These are phyloP conservation scores for Platalea minor DNA, from an alignment of 2,797 vertebrate genomes.

Conservation along the genomic window DNA sequence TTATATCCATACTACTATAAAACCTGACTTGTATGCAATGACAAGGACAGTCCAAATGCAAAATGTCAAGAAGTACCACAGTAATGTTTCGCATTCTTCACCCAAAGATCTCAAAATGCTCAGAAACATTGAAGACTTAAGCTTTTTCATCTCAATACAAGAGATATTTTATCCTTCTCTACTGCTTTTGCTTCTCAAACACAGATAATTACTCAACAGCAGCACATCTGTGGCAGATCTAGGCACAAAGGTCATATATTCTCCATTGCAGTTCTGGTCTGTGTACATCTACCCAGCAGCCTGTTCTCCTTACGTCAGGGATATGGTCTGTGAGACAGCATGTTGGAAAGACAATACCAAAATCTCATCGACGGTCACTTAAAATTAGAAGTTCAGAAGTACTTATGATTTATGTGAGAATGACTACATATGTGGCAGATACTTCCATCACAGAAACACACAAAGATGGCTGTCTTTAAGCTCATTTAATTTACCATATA, in stretches of 20 bases:
- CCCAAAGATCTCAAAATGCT: neutral
- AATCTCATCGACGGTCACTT: neutral
- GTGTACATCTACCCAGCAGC: neutral
- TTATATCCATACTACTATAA: neutral
- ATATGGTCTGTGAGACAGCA: neutral
- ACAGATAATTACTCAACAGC: neutral
- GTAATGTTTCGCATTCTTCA: neutral
- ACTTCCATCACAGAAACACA: neutral
- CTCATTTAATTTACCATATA: neutral
- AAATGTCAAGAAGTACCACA: neutral
- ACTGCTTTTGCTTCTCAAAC: neutral
- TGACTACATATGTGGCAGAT: neutral
- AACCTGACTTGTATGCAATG: neutral
- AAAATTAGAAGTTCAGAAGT: neutral
- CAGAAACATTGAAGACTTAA: neutral
- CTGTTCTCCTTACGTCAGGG: neutral
- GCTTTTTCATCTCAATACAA: neutral
- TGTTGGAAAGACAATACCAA: neutral
- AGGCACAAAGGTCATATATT: neutral
- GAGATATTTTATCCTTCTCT: neutral
- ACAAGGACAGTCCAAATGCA: neutral
- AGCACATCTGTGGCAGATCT: neutral
- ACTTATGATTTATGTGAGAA: neutral
- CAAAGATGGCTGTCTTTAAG: neutral
- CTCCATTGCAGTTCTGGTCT: neutral